Evolutionary conservation across 2,888 invertebrate species (phyloP).

Genomic region (Lasioglossum marginatum): DNA sequence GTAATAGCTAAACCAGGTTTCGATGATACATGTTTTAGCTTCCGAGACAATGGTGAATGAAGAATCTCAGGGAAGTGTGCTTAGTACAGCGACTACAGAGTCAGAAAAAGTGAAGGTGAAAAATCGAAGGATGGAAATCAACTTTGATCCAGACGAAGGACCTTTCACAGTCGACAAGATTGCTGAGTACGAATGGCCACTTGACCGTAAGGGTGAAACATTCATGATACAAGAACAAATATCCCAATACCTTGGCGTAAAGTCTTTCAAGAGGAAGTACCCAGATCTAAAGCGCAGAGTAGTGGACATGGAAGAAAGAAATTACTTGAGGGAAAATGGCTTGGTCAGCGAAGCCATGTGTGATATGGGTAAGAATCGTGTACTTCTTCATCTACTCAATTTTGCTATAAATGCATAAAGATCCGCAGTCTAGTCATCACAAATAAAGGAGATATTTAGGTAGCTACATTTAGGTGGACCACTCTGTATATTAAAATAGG

Average conservation of each 20-base stretch:
- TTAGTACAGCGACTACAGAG: constrained; percentile 90
- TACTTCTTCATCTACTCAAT: neutral
- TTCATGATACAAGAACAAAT: constrained; percentile 99
- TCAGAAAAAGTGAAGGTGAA: constrained; percentile 83
- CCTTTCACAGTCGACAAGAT: constrained; percentile 93
- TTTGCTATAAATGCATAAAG: too few species aligned
- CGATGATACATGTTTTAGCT: constrained; percentile 67
- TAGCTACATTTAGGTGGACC: too few species aligned
- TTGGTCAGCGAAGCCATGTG: constrained; percentile 96
- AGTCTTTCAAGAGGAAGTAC: constrained; percentile 98
- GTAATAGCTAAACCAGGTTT: constrained; percentile 17
- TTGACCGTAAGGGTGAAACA: constrained; percentile 89
- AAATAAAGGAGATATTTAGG: too few species aligned
- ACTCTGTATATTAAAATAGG: too few species aligned
- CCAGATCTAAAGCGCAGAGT: constrained; percentile 93
- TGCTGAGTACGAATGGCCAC: constrained; percentile 97
- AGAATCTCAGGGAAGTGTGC: constrained; percentile 93
- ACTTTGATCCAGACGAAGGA: constrained; percentile 83
- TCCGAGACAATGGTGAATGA: constrained; percentile 87
- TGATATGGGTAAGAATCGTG: constrained; percentile 90
- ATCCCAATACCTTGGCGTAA: constrained; percentile 96
- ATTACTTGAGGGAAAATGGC: constrained; percentile 92
- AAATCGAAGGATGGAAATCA: constrained; percentile 83
- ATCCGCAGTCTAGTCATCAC: too few species aligned
- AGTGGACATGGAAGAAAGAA: constrained; percentile 96